Percentiles rank a stretch among this genome's conserved stretches.
phyloP scores from a whole-genome alignment of 2,888 invertebrate species.

The Psococerastis gibbosa region DNA sequence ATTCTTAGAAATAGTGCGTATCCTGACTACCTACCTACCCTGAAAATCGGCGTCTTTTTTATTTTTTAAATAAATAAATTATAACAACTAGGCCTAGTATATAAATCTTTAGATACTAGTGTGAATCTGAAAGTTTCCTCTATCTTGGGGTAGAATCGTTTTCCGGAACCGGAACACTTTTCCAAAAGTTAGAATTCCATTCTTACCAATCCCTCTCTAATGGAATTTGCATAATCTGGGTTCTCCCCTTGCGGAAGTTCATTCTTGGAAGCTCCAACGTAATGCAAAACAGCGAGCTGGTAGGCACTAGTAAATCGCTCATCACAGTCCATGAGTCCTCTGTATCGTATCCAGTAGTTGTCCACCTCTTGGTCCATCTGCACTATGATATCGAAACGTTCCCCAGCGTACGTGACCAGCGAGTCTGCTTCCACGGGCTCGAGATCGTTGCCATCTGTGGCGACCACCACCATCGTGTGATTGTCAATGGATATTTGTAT shows the following conservation, averaged over 20 bases:
- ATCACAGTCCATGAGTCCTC: constrained; percentile 77
- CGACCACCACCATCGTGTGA: constrained; percentile 57
- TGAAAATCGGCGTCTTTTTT: too few relatives aligned
- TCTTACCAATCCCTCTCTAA: constrained; percentile 40
- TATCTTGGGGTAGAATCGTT: too few relatives aligned
- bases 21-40: too few relatives aligned
- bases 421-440: constrained; percentile 48
- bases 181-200: too few relatives aligned
- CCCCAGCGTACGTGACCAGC: constrained; percentile 69
- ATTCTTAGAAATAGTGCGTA: too few relatives aligned
- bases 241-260: constrained; percentile 27
- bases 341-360: constrained; percentile 64
- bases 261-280: constrained; percentile 31
- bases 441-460: constrained; percentile 61
- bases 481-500: constrained; percentile 66
- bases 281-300: constrained; percentile 48
- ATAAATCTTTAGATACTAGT: too few relatives aligned
- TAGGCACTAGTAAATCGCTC: constrained; percentile 44
- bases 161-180: too few relatives aligned
- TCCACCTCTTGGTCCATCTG: constrained; percentile 50
- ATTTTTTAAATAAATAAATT: too few relatives aligned
- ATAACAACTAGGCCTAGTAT: too few relatives aligned
- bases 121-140: too few relatives aligned
- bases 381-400: constrained; percentile 68
- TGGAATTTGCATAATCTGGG: constrained; percentile 42